Percentiles rank a stretch among this genome's conserved stretches.
These are phyloP conservation scores for Chlorodrepanis virens DNA, from an alignment of 2,113 vertebrate species.

Conservation along the genomic window DNA sequence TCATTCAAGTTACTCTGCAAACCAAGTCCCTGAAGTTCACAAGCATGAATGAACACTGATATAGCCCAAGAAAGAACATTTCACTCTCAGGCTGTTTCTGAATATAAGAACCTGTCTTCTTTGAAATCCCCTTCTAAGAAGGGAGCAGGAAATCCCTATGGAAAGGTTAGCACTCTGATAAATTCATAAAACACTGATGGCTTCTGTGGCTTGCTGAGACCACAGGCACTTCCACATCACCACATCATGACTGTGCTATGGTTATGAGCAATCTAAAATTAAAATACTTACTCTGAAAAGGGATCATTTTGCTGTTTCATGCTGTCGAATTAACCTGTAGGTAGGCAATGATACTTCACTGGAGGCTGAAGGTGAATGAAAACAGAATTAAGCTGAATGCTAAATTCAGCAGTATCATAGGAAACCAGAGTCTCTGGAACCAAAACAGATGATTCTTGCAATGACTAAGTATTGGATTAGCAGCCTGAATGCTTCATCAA, in stretches of 20 bases:
- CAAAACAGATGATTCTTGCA: background rate
- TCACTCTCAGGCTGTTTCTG: background rate
- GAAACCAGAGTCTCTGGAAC: background rate
- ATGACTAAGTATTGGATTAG: background rate
- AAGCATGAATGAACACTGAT: background rate
- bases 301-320: background rate
- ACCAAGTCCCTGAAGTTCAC: background rate
- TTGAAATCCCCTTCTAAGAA: background rate
- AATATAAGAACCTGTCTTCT: background rate
- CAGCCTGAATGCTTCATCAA: background rate
- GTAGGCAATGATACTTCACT: background rate
- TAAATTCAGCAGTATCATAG: background rate
- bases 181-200: background rate
- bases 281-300: background rate
- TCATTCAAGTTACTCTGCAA: background rate
- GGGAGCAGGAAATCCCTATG: background rate
- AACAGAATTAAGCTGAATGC: background rate
- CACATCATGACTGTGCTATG: background rate
- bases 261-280: background rate
- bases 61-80: background rate
- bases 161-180: background rate
- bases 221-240: background rate
- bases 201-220: background rate
- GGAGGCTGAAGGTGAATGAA: background rate
- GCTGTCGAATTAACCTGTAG: background rate